phyloP scores from a whole-genome alignment of 37 sponge, comb jelly and placozoan species.

The Lycopodina hypogea region DNA sequence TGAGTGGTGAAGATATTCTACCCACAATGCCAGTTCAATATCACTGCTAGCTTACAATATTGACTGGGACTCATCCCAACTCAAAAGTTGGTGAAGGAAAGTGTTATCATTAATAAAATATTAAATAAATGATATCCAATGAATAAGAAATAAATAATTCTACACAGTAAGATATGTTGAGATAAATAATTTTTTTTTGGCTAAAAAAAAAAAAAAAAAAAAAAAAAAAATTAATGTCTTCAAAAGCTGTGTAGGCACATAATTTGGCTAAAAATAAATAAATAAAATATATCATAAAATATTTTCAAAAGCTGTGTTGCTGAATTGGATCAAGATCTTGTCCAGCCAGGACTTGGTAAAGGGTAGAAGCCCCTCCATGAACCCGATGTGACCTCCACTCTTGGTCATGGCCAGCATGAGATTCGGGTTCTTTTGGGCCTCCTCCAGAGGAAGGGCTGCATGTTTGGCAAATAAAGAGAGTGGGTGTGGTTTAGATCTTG shows the following conservation, averaged over 20 bases:
- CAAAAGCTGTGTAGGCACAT: background rate
- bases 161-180: no score
- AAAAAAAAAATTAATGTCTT: background rate
- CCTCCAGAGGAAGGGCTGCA: conserved; percentile 50
- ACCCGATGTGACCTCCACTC: conserved; percentile 73
- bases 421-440: conserved; percentile 26
- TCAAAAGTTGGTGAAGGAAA: no score
- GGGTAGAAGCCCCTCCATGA: conserved; percentile 65
- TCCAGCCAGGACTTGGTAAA: conserved; percentile 55
- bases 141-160: no score
- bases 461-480: background rate
- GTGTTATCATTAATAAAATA: no score
- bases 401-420: conserved; percentile 53
- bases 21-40: no score
- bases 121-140: no score
- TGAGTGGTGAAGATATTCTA: no score
- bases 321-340: conserved; percentile 33
- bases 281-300: background rate
- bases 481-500: background rate
- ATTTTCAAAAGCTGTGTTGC: conserved; percentile 16
- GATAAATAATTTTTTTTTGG: no score
- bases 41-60: no score
- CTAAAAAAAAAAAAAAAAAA: background rate
- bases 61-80: no score
- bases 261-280: background rate